Percentiles rank a stretch among this genome's conserved stretches.
Evolutionary conservation across 2,113 vertebrate species (phyloP).

Genomic region (Dascyllus trimaculatus): DNA sequence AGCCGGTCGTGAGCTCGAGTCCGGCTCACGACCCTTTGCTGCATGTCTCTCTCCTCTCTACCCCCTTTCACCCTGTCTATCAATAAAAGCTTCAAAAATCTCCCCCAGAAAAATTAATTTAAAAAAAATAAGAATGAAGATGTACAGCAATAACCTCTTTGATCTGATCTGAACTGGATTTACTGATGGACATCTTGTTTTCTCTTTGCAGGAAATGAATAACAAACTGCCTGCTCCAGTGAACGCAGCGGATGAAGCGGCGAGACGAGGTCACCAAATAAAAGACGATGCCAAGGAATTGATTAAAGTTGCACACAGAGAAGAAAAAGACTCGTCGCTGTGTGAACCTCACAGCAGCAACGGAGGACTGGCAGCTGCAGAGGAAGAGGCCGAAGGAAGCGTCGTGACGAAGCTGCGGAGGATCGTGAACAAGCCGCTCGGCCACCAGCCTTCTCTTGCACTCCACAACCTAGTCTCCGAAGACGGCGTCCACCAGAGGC

Average conservation of each 20-base stretch:
- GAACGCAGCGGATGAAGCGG: conserved; percentile 1
- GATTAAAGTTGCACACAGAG: neutral
- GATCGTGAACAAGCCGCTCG: conserved; percentile 57
- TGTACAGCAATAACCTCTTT: no score
- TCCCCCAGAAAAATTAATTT: no score
- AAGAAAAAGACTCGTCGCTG: neutral
- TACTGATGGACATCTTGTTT: neutral
- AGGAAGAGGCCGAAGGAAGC: conserved; percentile 20
- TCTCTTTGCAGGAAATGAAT: conserved; percentile 68
- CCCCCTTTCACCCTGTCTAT: no score
- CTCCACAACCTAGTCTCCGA: conserved; percentile 20
- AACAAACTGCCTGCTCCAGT: conserved; percentile 11
- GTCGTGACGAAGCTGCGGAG: conserved; percentile 40
- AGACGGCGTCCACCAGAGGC: conserved; percentile 68
- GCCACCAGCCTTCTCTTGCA: conserved; percentile 61
- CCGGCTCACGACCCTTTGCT: no score
- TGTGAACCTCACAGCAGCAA: neutral
- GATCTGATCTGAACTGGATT: neutral
- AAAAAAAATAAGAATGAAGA: no score
- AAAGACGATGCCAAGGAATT: conserved; percentile 9
- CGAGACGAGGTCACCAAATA: conserved; percentile 1
- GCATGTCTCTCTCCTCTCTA: no score
- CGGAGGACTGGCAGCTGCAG: conserved; percentile 6
- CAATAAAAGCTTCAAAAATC: no score
- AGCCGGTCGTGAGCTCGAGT: no score